A percentile compares a stretch with the other conserved stretches of the same genome.
phyloP scores from a whole-genome alignment of 2,113 vertebrate genomes.

The Pteropus alecto region DNA sequence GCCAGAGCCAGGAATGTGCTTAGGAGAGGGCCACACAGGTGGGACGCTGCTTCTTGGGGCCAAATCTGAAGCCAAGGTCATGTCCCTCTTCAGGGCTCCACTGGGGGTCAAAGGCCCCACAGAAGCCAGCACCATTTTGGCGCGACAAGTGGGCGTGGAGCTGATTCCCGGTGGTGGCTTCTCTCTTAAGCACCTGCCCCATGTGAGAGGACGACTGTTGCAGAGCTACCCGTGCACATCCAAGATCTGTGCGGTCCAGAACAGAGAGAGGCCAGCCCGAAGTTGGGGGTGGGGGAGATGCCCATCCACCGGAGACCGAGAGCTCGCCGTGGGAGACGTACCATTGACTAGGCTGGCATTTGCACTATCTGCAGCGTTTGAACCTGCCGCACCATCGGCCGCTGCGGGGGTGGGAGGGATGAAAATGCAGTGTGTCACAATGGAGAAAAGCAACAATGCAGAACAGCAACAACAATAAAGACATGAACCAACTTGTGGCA shows the following conservation, averaged over 20 bases:
- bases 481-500: constrained; percentile 54
- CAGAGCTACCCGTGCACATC: constrained; percentile 81
- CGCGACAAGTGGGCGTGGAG: rapidly evolving
- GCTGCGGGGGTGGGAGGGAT: constrained; percentile 96
- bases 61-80: constrained; percentile 19
- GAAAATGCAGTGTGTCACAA: constrained; percentile 95
- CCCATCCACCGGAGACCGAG: constrained; percentile 76
- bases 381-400: constrained; percentile 95
- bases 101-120: background rate
- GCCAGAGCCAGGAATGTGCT: constrained; percentile 38
- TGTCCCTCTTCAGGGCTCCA: background rate
- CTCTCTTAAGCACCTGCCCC: constrained; percentile 64
- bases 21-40: constrained; percentile 71
- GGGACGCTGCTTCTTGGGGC: background rate
- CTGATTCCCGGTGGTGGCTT: constrained; percentile 26
- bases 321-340: constrained; percentile 91
- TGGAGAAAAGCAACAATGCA: constrained; percentile 85
- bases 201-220: constrained; percentile 71
- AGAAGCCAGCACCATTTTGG: background rate
- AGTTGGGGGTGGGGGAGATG: constrained; percentile 71
- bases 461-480: constrained; percentile 74
- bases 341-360: constrained; percentile 99
- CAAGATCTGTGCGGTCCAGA: constrained; percentile 72
- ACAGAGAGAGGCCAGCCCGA: constrained; percentile 75
- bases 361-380: constrained; percentile 93